Percentiles rank a stretch among this genome's conserved stretches.
These are phyloP conservation scores for Mizuhopecten yessoensis DNA, from an alignment of 1,140 invertebrate species.

Conservation along the genomic window DNA sequence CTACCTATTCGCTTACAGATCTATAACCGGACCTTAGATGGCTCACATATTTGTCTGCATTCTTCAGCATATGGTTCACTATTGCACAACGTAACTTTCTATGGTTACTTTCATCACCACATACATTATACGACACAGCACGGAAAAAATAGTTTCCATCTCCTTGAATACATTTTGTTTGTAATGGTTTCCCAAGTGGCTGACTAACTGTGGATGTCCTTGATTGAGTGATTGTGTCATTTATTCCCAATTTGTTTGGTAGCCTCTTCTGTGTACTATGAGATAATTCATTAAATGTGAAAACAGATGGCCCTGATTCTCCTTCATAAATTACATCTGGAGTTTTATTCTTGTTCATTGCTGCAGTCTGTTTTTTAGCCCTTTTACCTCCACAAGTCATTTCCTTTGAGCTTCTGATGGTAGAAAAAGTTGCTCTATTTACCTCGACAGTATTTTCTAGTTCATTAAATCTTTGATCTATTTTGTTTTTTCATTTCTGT, in stretches of 20 bases:
- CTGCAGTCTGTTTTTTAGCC: too few relatives aligned
- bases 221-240: neutral
- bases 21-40: slow-evolving; percentile 48
- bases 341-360: too few relatives aligned
- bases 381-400: too few relatives aligned
- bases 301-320: neutral
- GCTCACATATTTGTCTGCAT: neutral
- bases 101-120: neutral
- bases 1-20: slow-evolving; percentile 42
- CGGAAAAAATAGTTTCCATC: slow-evolving; percentile 54
- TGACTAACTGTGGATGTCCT: too few relatives aligned
- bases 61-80: slow-evolving; percentile 35
- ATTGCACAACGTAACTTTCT: neutral
- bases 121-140: neutral
- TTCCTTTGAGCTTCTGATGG: too few relatives aligned
- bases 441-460: too few relatives aligned
- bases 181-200: neutral
- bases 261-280: neutral
- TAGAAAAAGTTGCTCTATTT: too few relatives aligned
- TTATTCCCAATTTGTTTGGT: neutral
- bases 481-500: too few relatives aligned
- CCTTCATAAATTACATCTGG: neutral
- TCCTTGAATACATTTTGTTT: slow-evolving; percentile 25
- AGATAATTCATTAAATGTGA: neutral
- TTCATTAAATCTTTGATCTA: too few relatives aligned